Evolutionary conservation across 2,888 invertebrate genomes (phyloP), one percentile per base, ranked within the genome.

Genomic region (Meiosimyza platycephala): DNA sequence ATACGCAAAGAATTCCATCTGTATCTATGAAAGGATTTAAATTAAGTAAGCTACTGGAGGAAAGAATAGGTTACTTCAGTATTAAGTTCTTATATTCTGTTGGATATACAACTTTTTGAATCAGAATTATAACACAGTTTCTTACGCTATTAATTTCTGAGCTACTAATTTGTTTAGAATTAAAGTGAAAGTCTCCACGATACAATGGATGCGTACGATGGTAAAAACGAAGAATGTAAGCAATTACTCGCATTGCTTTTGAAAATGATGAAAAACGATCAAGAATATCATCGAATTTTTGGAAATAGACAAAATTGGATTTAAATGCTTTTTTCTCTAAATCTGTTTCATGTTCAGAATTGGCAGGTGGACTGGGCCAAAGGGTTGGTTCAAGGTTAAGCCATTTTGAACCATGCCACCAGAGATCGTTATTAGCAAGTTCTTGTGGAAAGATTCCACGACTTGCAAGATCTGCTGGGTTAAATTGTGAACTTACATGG

Each of bases 1-100:
- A 71, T 0, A 68, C 64, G 48, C 71, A 52, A 51, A 77, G 50
- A 3, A 72, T 6, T 1, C 72, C 69, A 22, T 70, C 18, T 9
- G 47, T 6, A 47, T 75, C 72, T 3, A 71, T 12, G 55, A 69
- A 59, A 16, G 71, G 72, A 65, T 73, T 76, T 1, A 76, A 40
- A 7, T 60, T 72, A 13, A 75, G 18, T 2, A 71, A 3, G 0
- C 40, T 4, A 28, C 74, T 74, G 9, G 63, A 63, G 12, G 72
- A 59, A 3, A n/a, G 6, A 6, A 76, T 62, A 15, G 22, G 22
- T 62, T 71, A 50, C 9, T 71, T 74, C 3, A 18, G 13, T 40
- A 50, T n/a, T 4, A 75, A 28, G 3, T 57, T 28, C 7, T 50
- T 16, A 47, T 75, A 75, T 13, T 75, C 72, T 6, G 67, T 67